phyloP scores from a whole-genome alignment of 2,888 invertebrate genomes.

The Chrysodeixis includens region DNA sequence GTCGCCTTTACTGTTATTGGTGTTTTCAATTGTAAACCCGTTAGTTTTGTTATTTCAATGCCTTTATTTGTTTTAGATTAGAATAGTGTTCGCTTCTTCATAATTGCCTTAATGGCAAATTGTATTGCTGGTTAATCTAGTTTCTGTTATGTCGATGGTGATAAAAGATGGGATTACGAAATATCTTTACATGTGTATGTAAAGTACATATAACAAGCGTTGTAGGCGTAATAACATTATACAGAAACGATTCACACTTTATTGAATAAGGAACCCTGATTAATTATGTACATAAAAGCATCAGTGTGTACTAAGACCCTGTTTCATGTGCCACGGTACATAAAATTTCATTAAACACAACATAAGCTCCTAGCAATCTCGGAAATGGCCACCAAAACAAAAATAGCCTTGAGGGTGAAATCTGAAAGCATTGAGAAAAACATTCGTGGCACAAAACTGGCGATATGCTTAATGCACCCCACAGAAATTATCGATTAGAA shows the following conservation, averaged over 20 bases:
- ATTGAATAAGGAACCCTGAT: not conserved
- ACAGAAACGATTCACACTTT: not conserved
- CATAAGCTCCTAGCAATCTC: conserved; percentile 73
- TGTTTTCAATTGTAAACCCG: conserved; percentile 78
- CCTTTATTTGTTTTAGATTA: conserved; percentile 53
- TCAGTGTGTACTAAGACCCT: conserved; percentile 31
- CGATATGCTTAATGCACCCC: conserved; percentile 90
- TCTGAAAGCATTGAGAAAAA: conserved; percentile 87
- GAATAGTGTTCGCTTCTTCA: conserved; percentile 21
- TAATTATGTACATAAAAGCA: conserved; percentile 26
- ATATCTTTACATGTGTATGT: no score
- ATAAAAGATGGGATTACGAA: not conserved
- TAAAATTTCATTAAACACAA: conserved; percentile 64
- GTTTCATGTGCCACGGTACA: conserved; percentile 48
- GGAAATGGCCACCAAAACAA: conserved; percentile 82
- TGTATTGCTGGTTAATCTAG: not conserved
- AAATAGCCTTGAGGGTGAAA: conserved; percentile 85
- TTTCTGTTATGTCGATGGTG: not conserved
- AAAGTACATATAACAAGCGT: no score
- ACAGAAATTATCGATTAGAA: conserved; percentile 90
- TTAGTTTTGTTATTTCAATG: conserved; percentile 54
- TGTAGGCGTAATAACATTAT: no score
- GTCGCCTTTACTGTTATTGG: conserved; percentile 66
- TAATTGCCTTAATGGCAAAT: not conserved
- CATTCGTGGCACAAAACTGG: conserved; percentile 81